These are phyloP conservation scores for Camelus dromedarius DNA, from an alignment of 2,113 vertebrate genomes.

Conservation along the genomic window DNA sequence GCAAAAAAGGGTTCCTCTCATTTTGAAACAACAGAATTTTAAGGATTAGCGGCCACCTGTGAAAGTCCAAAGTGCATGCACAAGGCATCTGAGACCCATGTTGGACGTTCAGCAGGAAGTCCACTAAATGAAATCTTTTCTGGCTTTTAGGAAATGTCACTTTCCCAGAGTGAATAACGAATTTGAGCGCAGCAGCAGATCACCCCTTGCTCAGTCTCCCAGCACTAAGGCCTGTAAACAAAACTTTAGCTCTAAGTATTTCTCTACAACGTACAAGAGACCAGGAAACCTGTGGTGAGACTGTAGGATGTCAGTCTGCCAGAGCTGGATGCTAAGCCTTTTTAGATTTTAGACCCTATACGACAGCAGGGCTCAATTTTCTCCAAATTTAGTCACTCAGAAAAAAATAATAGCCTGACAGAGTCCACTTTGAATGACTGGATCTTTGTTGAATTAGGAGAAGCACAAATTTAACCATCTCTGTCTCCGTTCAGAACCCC, in stretches of 20 bases:
- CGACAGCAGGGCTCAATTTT: not conserved
- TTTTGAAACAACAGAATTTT: not conserved
- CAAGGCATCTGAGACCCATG: not conserved
- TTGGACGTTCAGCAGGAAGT: not conserved
- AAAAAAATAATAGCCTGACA: not conserved
- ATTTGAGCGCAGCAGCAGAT: not conserved
- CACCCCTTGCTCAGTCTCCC: not conserved
- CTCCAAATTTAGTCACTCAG: not conserved
- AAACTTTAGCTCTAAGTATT: not conserved
- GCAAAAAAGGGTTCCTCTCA: not conserved
- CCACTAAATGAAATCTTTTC: not conserved
- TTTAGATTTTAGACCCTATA: not conserved
- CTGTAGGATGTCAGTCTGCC: not conserved
- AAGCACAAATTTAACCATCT: not conserved
- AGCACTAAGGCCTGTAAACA: not conserved
- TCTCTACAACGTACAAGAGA: slow-evolving; percentile 7
- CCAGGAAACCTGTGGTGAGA: not conserved
- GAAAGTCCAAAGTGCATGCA: not conserved
- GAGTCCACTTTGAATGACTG: not conserved
- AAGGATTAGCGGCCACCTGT: not conserved
- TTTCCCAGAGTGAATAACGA: not conserved
- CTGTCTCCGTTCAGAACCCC: not conserved
- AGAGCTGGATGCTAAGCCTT: not conserved
- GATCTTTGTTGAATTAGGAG: not conserved
- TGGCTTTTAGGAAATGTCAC: slow-evolving; percentile 42